Evolutionary conservation across 2,113 vertebrate genomes (phyloP).

Genomic region (Anser cygnoides): DNA sequence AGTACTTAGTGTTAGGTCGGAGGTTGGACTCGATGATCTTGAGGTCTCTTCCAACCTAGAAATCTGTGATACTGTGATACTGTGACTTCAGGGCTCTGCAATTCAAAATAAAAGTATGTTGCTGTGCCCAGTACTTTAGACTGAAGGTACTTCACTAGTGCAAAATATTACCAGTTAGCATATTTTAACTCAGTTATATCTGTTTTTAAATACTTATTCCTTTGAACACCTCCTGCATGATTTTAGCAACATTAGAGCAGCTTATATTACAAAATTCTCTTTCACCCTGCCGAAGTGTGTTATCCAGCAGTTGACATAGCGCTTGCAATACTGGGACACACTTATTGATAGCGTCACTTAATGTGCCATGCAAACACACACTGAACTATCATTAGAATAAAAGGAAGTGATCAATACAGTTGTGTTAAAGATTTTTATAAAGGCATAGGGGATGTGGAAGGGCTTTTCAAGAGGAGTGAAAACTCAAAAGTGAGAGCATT

Average conservation of each 20-base stretch:
- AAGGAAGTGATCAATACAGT: conserved; percentile 22
- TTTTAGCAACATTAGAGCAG: not conserved
- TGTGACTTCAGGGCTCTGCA: conserved; percentile 13
- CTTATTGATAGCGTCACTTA: not conserved
- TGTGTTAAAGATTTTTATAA: conserved; percentile 26
- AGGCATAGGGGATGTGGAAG: conserved; percentile 13
- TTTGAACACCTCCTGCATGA: not conserved
- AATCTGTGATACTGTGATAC: no score
- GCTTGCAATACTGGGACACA: not conserved
- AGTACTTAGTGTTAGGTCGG: no score
- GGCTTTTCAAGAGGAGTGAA: conserved; percentile 26
- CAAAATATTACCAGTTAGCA: not conserved
- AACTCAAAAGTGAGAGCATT: conserved; percentile 21
- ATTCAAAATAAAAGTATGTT: not conserved
- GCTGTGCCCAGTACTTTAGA: not conserved
- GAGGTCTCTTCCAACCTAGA: no score
- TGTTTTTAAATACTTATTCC: not conserved
- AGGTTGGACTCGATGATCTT: no score
- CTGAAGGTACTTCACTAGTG: not conserved
- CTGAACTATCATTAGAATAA: not conserved
- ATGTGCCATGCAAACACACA: not conserved
- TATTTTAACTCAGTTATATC: not conserved
- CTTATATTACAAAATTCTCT: not conserved
- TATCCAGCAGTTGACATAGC: not conserved
- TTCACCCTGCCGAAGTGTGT: not conserved